These are phyloP conservation scores for Belgica antarctica DNA, from an alignment of 2,888 invertebrate genomes.

Conservation along the genomic window DNA sequence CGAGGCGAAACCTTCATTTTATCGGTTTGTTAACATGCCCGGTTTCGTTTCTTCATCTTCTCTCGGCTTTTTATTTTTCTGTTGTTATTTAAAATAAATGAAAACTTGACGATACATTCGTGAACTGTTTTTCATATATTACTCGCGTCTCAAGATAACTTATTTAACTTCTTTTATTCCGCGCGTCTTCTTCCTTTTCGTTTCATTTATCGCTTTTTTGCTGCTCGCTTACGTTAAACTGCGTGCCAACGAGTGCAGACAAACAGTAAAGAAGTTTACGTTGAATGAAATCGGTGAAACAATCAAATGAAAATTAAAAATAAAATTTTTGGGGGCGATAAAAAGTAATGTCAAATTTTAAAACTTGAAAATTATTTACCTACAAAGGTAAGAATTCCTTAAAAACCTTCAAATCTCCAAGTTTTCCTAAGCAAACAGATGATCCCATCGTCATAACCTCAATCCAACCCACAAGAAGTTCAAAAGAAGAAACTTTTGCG, in stretches of 20 bases:
- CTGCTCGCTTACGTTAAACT: background rate
- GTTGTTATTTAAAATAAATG: background rate
- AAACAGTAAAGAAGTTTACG: background rate
- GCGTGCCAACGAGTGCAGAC: background rate
- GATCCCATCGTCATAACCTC: too few relatives aligned
- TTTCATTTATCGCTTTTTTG: background rate
- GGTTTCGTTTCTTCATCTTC: slow-evolving; percentile 3
- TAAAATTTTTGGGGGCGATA: too few relatives aligned
- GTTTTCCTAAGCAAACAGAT: too few relatives aligned
- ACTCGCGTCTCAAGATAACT: background rate
- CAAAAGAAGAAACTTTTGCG: background rate
- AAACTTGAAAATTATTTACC: too few relatives aligned
- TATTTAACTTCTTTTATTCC: too few relatives aligned
- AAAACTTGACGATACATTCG: background rate
- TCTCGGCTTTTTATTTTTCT: background rate
- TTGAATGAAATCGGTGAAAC: background rate
- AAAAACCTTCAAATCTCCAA: too few relatives aligned
- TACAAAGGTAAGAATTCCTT: too few relatives aligned
- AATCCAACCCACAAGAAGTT: background rate
- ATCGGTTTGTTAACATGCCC: slow-evolving; percentile 15
- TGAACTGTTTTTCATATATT: background rate
- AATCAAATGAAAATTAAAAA: background rate
- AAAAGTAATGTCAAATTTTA: too few relatives aligned
- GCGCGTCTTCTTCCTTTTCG: background rate
- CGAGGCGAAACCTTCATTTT: slow-evolving; percentile 18